A percentile compares a stretch with the other conserved stretches of the same genome.
Conservation (phyloP, 1,140 invertebrate species). For the Hypsibius dujardini region DNA sequence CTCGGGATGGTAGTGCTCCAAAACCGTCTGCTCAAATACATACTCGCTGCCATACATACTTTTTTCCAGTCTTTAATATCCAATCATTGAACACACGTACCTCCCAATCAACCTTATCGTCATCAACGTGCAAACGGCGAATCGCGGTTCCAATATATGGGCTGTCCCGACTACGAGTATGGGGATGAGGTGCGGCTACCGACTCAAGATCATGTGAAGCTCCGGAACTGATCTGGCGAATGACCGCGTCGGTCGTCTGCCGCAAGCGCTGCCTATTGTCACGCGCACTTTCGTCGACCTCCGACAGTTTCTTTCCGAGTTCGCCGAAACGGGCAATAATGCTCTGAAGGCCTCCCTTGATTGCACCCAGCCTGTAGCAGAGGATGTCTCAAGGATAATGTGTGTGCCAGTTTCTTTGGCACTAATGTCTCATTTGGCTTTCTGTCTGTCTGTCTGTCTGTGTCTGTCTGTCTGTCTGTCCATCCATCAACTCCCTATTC, state of each 20-base stretch:
- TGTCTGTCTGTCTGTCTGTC: too few species aligned
- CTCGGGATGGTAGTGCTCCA: not conserved
- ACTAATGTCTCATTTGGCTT: not conserved
- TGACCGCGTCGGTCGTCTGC: not conserved
- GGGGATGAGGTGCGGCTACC: not conserved
- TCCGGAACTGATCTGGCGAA: not conserved
- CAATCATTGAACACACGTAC: too few species aligned
- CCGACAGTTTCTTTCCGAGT: not conserved
- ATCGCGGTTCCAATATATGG: not conserved
- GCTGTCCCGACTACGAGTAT: not conserved
- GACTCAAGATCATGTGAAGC: not conserved
- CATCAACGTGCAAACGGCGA: not conserved
- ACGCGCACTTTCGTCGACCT: not conserved
- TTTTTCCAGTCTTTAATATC: too few species aligned
- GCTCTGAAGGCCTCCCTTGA: not conserved
- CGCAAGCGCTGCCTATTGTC: not conserved
- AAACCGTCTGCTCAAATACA: too few species aligned
- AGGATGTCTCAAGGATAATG: too few species aligned
- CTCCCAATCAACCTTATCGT: not conserved
- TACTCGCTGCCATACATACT: too few species aligned
- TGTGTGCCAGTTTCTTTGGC: too few species aligned
- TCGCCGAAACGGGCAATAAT: not conserved
- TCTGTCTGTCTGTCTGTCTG: too few species aligned
- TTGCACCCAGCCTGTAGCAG: not conserved
- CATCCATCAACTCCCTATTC: too few species aligned